A percentile compares a stretch with the other conserved stretches of the same genome.
phyloP scores from a whole-genome alignment of 1,140 invertebrate genomes.

The Sitodiplosis mosellana region DNA sequence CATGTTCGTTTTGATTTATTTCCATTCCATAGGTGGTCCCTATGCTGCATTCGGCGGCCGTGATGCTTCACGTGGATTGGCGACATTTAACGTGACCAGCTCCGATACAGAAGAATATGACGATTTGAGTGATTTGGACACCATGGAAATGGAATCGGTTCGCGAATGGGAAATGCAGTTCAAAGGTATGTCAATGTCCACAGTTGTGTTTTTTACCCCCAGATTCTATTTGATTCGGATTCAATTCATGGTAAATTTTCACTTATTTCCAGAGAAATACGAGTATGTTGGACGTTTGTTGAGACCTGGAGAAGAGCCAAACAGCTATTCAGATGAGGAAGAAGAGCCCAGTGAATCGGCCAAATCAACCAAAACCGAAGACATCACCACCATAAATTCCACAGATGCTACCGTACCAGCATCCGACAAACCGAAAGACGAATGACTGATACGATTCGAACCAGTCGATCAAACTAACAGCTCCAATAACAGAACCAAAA shows the following conservation, averaged over 20 bases:
- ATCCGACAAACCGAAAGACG: not conserved
- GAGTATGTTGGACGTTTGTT: slow-evolving; percentile 79
- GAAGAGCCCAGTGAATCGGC: slow-evolving; percentile 34
- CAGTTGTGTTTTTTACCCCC: too few species aligned
- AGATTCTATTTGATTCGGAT: too few species aligned
- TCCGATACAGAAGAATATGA: slow-evolving; percentile 77
- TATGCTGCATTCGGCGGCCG: slow-evolving; percentile 88
- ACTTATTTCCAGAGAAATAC: slow-evolving; percentile 69
- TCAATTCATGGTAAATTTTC: slow-evolving; percentile 5
- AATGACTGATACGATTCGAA: not conserved
- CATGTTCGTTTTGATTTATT: not conserved
- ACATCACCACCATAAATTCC: too few species aligned
- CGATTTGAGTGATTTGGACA: slow-evolving; percentile 83
- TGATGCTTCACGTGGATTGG: slow-evolving; percentile 86
- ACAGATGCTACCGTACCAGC: not conserved
- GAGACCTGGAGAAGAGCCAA: slow-evolving; percentile 78
- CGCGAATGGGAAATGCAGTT: slow-evolving; percentile 95
- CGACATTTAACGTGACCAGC: slow-evolving; percentile 75
- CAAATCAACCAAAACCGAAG: not conserved
- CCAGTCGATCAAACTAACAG: slow-evolving; percentile 23
- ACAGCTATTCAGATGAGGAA: slow-evolving; percentile 85
- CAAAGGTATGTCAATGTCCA: too few species aligned
- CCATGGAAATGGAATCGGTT: slow-evolving; percentile 70
- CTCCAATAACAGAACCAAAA: too few species aligned
- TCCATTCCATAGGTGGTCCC: slow-evolving; percentile 54